Evolutionary conservation across 1,140 invertebrate species (phyloP), one percentile per base, ranked within the genome.

Genomic region (Cyphomyrmex costatus): DNA sequence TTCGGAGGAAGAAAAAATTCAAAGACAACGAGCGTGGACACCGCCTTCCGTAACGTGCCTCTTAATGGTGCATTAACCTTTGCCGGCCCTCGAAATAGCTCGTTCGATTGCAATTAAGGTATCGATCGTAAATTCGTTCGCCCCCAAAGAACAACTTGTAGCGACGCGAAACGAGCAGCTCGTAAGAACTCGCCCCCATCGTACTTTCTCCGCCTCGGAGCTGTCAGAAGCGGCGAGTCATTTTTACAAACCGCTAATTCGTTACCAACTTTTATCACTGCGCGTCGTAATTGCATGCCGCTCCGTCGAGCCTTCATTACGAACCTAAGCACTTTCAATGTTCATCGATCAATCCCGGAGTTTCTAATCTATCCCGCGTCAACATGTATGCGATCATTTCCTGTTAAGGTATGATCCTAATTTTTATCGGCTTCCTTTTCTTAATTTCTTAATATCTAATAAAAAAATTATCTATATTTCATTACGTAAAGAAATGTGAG

Each of bases 61-160:
- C 66, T 89, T 80, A 89, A 89, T 85, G 86, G 68, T 85, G 53
- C 86, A 80, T 89, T 89, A 89, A 87, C 88, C 88, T 89, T 85
- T 74, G 88, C 60, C 53, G 70, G 49, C 58, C 68, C 60, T 74
- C 80, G 61, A 70, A 84, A 58, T 77, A 89, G 73, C 79, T 76
- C 73, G 86, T 84, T 78, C 79, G 33, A 87, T 89, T 66, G 88
- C 80, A 89, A 89, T 89, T 89, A 89, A 85, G 86, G 86, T 89
- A 89, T 89, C 80, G 88, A 89, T 89, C 88, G 88, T 89, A 87
- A 89, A 83, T 79, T 85, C 46, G 33, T 53, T 70, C 66, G 66
- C 53, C 79, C 53, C 79, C 53, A 14, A 82, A 82, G 66, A 73
- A 60, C 77, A 77, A 60, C 79, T 73, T 82, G 77, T 78, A 84